phyloP scores from a whole-genome alignment of 2,113 vertebrate species.

The Andinoacara biseriatus region DNA sequence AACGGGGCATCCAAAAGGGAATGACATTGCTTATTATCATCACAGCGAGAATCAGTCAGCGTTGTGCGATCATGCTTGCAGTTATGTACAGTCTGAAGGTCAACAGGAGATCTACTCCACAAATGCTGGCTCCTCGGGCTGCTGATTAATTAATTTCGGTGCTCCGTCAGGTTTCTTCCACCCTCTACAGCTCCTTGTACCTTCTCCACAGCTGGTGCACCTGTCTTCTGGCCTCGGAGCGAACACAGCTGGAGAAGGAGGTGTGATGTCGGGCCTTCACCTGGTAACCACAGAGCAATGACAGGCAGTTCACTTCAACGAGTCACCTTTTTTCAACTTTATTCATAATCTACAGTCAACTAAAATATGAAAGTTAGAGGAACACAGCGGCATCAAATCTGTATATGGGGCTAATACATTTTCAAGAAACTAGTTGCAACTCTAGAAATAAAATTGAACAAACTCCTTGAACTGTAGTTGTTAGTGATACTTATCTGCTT shows the following conservation, averaged over 20 bases:
- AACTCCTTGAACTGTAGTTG: neutral
- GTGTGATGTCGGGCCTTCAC: constrained; percentile 57
- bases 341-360: neutral
- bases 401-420: neutral
- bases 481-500: constrained; percentile 90
- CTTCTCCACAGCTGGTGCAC: constrained; percentile 60
- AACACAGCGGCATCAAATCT: neutral
- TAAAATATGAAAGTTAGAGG: neutral
- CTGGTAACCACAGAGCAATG: constrained; percentile 63
- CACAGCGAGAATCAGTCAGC: neutral
- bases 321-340: neutral
- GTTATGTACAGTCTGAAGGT: constrained; percentile 7
- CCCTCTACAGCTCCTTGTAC: constrained; percentile 48
- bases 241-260: constrained; percentile 66
- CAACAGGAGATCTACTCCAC: neutral
- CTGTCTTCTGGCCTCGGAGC: constrained; percentile 49
- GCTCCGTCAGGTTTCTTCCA: neutral
- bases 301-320: neutral
- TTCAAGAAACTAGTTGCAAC: constrained; percentile 1
- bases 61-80: constrained; percentile 35
- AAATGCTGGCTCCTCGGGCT: neutral
- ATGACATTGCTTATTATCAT: constrained; percentile 9
- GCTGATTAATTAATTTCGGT: neutral
- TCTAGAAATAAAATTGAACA: neutral
- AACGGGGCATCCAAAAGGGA: neutral